A percentile compares a stretch with the other conserved stretches of the same genome.
Conservation (phyloP, 2,888 invertebrate species). For the Hydroisotoma schaefferi region DNA sequence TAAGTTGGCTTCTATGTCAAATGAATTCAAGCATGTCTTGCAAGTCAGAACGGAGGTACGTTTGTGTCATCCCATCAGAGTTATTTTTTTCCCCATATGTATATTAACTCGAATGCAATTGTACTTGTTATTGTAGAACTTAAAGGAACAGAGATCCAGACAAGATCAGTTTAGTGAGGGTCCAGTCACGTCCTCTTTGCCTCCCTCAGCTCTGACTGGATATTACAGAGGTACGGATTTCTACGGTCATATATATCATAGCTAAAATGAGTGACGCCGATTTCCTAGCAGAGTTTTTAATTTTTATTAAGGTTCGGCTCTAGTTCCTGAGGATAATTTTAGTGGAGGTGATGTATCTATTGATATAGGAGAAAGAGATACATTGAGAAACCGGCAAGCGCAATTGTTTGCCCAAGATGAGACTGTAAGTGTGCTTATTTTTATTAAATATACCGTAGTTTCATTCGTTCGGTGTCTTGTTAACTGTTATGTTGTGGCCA, state of each 20-base stretch:
- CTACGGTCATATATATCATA: not conserved
- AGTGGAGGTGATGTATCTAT: conserved; percentile 66
- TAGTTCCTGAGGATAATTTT: conserved; percentile 51
- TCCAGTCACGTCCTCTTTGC: conserved; percentile 61
- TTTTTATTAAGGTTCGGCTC: conserved; percentile 54
- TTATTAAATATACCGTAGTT: not conserved
- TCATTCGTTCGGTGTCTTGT: not conserved
- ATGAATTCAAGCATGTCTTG: conserved; percentile 93
- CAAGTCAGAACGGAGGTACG: conserved; percentile 89
- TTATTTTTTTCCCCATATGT: not conserved
- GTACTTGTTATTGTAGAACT: conserved; percentile 60
- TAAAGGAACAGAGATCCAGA: conserved; percentile 89
- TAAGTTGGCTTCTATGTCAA: conserved; percentile 93
- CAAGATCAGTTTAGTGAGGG: conserved; percentile 86
- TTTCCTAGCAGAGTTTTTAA: not conserved
- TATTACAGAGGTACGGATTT: conserved; percentile 51
- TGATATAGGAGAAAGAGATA: conserved; percentile 69
- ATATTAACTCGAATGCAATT: conserved; percentile 16
- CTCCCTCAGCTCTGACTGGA: conserved; percentile 60
- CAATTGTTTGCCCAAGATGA: conserved; percentile 77
- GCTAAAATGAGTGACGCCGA: no score
- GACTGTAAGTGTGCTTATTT: conserved; percentile 54
- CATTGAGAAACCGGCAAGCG: conserved; percentile 56
- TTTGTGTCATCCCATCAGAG: conserved; percentile 11
- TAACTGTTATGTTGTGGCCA: not conserved